Percentiles rank a stretch among this genome's conserved stretches.
Evolutionary conservation across 1,140 invertebrate species (phyloP).

Genomic region (Platyscapa corneri): DNA sequence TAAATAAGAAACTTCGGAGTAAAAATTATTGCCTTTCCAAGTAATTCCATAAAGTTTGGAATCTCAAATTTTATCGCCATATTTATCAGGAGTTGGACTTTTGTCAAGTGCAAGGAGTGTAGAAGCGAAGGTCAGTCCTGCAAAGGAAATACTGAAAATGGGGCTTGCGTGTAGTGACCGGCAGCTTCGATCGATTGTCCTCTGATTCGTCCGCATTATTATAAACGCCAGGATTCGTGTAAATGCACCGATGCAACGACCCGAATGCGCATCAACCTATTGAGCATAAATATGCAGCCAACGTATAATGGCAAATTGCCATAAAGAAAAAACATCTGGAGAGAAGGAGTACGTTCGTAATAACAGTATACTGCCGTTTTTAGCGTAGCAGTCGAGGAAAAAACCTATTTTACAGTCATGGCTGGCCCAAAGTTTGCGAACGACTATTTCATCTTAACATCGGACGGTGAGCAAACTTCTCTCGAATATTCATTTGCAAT

Average conservation of each 20-base stretch:
- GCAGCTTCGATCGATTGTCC: background rate
- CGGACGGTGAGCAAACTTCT: too few species aligned
- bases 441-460: background rate
- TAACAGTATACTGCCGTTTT: background rate
- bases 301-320: background rate
- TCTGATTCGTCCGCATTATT: background rate
- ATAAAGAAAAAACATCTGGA: background rate
- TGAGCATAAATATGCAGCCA: background rate
- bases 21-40: background rate
- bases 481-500: too few species aligned
- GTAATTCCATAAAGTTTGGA: background rate
- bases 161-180: background rate
- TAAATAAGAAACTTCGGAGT: background rate
- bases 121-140: background rate
- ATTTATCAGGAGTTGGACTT: background rate
- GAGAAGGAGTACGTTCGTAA: background rate
- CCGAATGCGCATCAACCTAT: background rate
- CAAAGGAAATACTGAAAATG: background rate
- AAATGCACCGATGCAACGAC: background rate
- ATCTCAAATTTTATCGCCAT: too few species aligned
- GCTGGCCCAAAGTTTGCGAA: background rate
- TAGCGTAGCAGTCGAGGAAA: background rate
- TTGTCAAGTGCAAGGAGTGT: background rate
- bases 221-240: background rate
- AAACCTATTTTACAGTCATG: background rate